Base-by-base conservation (phyloP, 2,797 vertebrate genomes). In the Helicolenus hilgendorfi region DNA sequence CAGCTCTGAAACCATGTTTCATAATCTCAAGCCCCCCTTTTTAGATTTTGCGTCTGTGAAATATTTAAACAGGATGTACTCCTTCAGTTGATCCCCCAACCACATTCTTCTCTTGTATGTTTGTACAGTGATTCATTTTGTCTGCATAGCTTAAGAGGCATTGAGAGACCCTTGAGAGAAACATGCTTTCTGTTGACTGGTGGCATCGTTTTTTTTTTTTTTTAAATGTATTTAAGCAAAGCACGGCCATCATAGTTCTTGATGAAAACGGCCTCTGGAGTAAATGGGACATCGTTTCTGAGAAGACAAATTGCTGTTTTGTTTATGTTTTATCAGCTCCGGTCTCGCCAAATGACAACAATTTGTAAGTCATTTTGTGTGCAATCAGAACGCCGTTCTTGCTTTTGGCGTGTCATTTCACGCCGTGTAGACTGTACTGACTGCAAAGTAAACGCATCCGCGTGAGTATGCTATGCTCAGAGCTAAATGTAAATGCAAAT, bases 11-110 rank as follows among this genome's bases (percentile, higher is more conserved):
- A 73, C 58, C 65, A 13, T 76, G 81, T 83, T 91, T 83, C 69
- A 74, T 86, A 73, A 91, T 77, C 36, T 2, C 60, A 1, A 77
- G 67, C 84, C 72, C 53, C 49, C 71, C 14, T 80, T 72, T 72
- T 77, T 56, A 81, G 60, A 84, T 73, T 87, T 83, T 62, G 67
- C 38, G 64, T 65, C 14, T 26, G 64, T 92, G 71, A 92, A 92
- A 92, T 83, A 91, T 91, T 90, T 68, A 88, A 84, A 81, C 20
- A 87, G 62, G 38, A 85, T 56, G 77, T 56, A 35, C 74, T 85
- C 33, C n/a, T 64, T 7, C 0, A 75, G 72, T 81, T 73, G 36
- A 77, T 56, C 59, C 65, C 67, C 22, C 69, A 20, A 72, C 14
- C 27, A 71, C 36, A 62, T 53, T 81, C 58, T 59, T 63, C n/a